A percentile compares a stretch with the other conserved stretches of the same genome.
phyloP scores from a whole-genome alignment of 2,797 vertebrate species.

The Zenarchopterus dispar region DNA sequence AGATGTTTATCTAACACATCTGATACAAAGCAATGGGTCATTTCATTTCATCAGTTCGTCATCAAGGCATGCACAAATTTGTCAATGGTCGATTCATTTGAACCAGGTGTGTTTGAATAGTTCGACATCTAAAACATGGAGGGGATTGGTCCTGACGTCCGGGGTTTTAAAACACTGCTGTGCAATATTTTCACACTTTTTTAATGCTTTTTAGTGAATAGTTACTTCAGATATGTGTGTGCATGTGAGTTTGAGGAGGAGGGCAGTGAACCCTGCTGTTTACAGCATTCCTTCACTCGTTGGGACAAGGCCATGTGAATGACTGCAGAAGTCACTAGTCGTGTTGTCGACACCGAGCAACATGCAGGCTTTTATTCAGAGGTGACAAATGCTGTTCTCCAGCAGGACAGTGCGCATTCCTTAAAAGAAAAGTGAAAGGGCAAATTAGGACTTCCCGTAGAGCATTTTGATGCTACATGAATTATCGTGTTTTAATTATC shows the following conservation, averaged over 20 bases:
- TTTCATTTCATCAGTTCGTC: too few relatives aligned
- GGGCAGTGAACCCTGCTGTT: conserved; percentile 18
- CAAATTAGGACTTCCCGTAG: not conserved
- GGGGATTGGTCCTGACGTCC: too few relatives aligned
- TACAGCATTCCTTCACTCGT: conserved; percentile 34
- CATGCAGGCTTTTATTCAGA: conserved; percentile 8
- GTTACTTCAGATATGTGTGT: not conserved
- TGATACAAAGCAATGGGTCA: too few relatives aligned
- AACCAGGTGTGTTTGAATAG: too few relatives aligned
- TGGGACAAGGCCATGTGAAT: conserved; percentile 32
- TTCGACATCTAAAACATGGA: too few relatives aligned
- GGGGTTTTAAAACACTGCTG: too few relatives aligned
- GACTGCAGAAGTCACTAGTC: conserved; percentile 14
- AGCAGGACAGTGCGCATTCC: conserved; percentile 11
- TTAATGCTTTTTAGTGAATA: too few relatives aligned
- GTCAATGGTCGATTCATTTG: too few relatives aligned
- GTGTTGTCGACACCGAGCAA: not conserved
- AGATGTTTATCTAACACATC: too few relatives aligned
- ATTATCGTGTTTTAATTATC: not conserved
- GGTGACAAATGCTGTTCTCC: conserved; percentile 2
- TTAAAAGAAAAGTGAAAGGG: not conserved
- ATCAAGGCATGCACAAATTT: too few relatives aligned
- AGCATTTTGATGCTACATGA: not conserved
- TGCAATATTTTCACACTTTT: too few relatives aligned
- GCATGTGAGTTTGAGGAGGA: not conserved